Evolutionary conservation across 1,140 invertebrate species (phyloP).

Genomic region (Neodiprion lecontei): DNA sequence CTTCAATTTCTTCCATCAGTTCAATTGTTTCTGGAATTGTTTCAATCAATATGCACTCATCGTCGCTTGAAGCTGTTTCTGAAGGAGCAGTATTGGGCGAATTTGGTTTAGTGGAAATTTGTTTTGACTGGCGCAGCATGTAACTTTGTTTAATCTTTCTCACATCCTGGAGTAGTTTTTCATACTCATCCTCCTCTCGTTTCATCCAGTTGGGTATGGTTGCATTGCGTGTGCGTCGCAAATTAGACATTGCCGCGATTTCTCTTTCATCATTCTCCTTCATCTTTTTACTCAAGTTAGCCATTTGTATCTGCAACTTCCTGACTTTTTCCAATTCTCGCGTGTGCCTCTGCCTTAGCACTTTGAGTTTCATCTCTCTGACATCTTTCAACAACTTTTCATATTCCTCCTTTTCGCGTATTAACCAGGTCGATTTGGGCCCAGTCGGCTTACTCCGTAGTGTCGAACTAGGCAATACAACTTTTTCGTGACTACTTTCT

Average conservation of each 20-base stretch:
- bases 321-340: slow-evolving; percentile 22
- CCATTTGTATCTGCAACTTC: slow-evolving; percentile 1
- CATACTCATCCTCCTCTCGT: slow-evolving; percentile 28
- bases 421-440: neutral
- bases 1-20: neutral
- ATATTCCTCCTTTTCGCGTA: slow-evolving; percentile 8
- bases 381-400: neutral
- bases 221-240: neutral
- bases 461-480: neutral
- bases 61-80: neutral
- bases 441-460: neutral
- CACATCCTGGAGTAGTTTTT: slow-evolving; percentile 29
- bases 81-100: too few species aligned
- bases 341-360: slow-evolving; percentile 24
- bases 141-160: slow-evolving; percentile 27
- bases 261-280: neutral
- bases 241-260: neutral
- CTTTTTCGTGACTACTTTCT: neutral
- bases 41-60: slow-evolving; percentile 1
- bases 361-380: slow-evolving; percentile 17
- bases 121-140: too few species aligned
- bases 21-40: neutral
- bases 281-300: neutral
- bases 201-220: neutral
- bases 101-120: too few species aligned